phyloP scores from a whole-genome alignment of 2,113 vertebrate genomes.

The Bubo scandiacus region DNA sequence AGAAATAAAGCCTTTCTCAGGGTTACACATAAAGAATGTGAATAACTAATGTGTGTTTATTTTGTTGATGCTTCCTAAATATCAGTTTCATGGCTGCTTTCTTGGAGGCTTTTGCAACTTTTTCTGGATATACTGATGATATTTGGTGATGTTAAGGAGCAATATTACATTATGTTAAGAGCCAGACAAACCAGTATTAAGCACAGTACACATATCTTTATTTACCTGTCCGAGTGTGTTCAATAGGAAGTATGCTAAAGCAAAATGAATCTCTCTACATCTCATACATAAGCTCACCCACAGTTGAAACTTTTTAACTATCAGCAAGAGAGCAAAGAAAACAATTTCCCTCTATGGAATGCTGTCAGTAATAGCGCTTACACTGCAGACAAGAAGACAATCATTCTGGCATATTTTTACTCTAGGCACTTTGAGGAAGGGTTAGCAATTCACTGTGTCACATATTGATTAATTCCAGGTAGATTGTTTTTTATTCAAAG shows the following conservation, averaged over 20 bases:
- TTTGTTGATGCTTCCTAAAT: slow-evolving; percentile 6
- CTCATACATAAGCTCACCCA: background rate
- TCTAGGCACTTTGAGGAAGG: background rate
- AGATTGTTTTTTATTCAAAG: background rate
- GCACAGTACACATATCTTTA: background rate
- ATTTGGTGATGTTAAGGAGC: background rate
- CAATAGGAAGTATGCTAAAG: background rate
- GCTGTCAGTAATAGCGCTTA: background rate
- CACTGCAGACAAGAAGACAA: background rate
- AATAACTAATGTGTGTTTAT: background rate
- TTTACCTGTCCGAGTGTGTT: background rate
- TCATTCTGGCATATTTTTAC: background rate
- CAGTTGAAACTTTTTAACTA: background rate
- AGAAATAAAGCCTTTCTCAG: background rate
- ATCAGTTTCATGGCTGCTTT: background rate
- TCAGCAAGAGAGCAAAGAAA: background rate
- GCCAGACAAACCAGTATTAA: background rate
- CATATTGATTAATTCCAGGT: background rate
- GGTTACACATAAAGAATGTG: background rate
- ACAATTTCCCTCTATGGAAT: background rate
- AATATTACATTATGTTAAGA: background rate
- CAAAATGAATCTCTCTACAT: background rate
- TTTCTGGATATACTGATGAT: background rate
- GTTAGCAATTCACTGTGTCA: background rate
- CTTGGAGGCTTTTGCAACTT: background rate